Base-by-base conservation (phyloP, 2,888 invertebrate genomes). In the Linnaemya tessellans region DNA sequence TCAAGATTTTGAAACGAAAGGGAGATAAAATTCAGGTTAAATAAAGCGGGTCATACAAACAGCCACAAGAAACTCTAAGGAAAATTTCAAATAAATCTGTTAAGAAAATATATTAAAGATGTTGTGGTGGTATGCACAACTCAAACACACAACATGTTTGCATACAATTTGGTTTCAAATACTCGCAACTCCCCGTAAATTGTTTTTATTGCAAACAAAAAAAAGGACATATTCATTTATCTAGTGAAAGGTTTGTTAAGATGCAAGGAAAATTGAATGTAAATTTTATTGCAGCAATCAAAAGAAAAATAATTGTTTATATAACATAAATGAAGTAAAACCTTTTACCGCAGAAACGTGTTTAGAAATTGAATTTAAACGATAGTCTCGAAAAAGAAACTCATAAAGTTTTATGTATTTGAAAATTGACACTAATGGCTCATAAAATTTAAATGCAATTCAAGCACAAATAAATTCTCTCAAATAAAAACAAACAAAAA, bases 361-460 rank as follows among this genome's bases (percentile, higher is more conserved):
- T 46, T 62, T 73, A 41, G n/a, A 20, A 77, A 79, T 54, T 58
- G n/a, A 10, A 56, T 51, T 38, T 5, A n/a, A 43, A 46, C 13
- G 60, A 73, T 73, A 43, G 67, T 8, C 9, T 35, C 20, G n/a
- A 18, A 65, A 20, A 30, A 60, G 35, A 75, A 51, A 71, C 51
- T 78, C 80, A 68, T 80, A 78, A 77, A 77, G 60, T 77, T 73
- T 80, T 77, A 67, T 68, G 1, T n/a, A 54, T 68, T 58, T 25
- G 8, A 38, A 62, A 77, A 77, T 62, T 82, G 70, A 82, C 84
- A 77, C 51, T 78, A 85, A 79, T 85, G 82, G 70, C 70, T 70
- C 64, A 85, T 75, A 74, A 79, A 85, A 82, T 60, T 75, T 38
- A 78, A 81, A 80, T 73, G 46, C 20, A 46, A 62, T 80, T 46